Percentiles rank a stretch among this genome's conserved stretches.
Evolutionary conservation across 1,140 invertebrate genomes (phyloP).

Genomic region (Nebria ingens): DNA sequence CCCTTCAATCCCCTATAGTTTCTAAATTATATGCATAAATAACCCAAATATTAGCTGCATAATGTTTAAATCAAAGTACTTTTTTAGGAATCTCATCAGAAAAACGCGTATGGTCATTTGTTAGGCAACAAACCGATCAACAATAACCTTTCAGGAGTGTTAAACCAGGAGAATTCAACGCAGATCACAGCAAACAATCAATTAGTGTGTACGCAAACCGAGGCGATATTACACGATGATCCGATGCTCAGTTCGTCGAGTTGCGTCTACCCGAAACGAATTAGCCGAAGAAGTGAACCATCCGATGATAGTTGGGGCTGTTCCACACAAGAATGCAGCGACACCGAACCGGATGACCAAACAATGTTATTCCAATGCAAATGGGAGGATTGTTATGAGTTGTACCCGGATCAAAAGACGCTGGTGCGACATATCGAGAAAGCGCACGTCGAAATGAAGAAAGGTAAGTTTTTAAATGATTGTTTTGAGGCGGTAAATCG

Average conservation of each 20-base stretch:
- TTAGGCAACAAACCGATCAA: conserved; percentile 17
- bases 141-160: conserved; percentile 13
- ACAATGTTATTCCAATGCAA: conserved; percentile 42
- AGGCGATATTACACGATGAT: conserved; percentile 28
- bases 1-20: no score
- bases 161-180: conserved; percentile 7
- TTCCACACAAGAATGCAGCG: conserved; percentile 6
- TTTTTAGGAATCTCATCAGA: neutral
- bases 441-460: conserved; percentile 75
- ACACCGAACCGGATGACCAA: neutral
- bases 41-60: no score
- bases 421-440: conserved; percentile 88
- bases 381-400: conserved; percentile 76
- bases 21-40: no score
- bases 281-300: conserved; percentile 9
- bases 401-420: conserved; percentile 64
- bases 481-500: no score
- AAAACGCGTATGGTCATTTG: conserved; percentile 6
- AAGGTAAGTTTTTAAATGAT: conserved; percentile 36
- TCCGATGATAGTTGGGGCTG: conserved; percentile 13
- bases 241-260: conserved; percentile 21
- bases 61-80: no score
- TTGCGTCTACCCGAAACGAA: conserved; percentile 11
- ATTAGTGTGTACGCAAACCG: conserved; percentile 24
- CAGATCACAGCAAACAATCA: conserved; percentile 21